Percentiles rank a stretch among this genome's conserved stretches.
Evolutionary conservation across 2,113 vertebrate species (phyloP).

Genomic region (Gulo gulo): DNA sequence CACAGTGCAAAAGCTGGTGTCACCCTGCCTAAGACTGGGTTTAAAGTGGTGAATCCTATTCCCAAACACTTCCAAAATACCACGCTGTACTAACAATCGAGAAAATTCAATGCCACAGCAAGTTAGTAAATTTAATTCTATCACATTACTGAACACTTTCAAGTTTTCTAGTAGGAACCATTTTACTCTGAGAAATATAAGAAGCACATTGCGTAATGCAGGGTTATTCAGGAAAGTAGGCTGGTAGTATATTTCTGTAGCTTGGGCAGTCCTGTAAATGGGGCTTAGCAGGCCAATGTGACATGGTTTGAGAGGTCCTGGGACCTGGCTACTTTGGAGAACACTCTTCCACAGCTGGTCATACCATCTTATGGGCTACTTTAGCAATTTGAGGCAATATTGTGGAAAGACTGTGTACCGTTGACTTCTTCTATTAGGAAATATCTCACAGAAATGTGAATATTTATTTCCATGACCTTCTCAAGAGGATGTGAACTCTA

Average conservation of each 20-base stretch:
- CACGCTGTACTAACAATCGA: slow-evolving; percentile 12
- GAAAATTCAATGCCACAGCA: neutral
- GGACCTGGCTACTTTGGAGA: neutral
- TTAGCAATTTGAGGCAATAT: neutral
- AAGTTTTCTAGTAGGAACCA: neutral
- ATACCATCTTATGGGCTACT: neutral
- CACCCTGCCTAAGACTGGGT: neutral
- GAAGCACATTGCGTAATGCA: neutral
- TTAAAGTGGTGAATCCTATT: neutral
- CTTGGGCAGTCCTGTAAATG: neutral
- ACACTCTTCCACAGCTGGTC: neutral
- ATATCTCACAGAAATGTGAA: neutral
- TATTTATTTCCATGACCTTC: neutral
- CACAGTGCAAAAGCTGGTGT: neutral
- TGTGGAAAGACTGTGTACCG: neutral
- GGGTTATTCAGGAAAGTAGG: neutral
- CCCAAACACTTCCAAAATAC: slow-evolving; percentile 2
- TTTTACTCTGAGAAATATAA: neutral
- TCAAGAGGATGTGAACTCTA: neutral
- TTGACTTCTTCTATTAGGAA: neutral
- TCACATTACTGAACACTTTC: neutral
- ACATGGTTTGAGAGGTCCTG: neutral
- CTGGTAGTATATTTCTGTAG: neutral
- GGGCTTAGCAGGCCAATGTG: neutral
- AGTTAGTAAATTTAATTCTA: slow-evolving; percentile 42